A percentile compares a stretch with the other conserved stretches of the same genome.
phyloP scores from a whole-genome alignment of 2,113 vertebrate species.

The Triplophysa tibetana region DNA sequence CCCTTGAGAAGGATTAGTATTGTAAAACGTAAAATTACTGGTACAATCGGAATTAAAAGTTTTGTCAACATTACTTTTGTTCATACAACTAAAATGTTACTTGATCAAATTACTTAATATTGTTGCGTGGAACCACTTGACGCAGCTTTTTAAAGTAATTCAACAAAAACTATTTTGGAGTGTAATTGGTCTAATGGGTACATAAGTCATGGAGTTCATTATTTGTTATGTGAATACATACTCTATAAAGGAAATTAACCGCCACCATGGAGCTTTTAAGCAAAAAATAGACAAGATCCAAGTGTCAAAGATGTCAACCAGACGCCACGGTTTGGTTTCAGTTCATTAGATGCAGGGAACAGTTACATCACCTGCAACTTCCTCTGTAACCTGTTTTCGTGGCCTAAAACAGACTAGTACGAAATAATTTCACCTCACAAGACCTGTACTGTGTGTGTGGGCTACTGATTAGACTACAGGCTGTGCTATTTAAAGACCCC shows the following conservation, averaged over 20 bases:
- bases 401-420: conserved; percentile 16
- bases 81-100: too few relatives aligned
- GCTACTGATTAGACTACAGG: background rate
- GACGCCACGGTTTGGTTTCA: background rate
- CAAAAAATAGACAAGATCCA: background rate
- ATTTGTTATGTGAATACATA: background rate
- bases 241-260: background rate
- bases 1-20: too few relatives aligned
- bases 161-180: too few relatives aligned
- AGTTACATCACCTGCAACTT: conserved; percentile 10
- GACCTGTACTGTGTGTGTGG: conserved; percentile 14
- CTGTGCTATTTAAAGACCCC: conserved; percentile 4
- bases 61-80: too few relatives aligned
- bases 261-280: conserved; percentile 1
- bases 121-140: too few relatives aligned
- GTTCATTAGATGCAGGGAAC: background rate
- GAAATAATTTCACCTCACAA: background rate
- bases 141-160: too few relatives aligned
- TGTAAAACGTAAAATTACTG: too few relatives aligned
- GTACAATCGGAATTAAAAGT: too few relatives aligned
- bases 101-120: too few relatives aligned
- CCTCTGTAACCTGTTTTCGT: background rate
- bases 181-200: too few relatives aligned
- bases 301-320: conserved; percentile 10
- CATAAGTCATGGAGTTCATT: background rate